Percentiles rank a stretch among this genome's conserved stretches.
These are phyloP conservation scores for Uropsilus gracilis DNA, from an alignment of 2,113 vertebrate species.

Conservation along the genomic window DNA sequence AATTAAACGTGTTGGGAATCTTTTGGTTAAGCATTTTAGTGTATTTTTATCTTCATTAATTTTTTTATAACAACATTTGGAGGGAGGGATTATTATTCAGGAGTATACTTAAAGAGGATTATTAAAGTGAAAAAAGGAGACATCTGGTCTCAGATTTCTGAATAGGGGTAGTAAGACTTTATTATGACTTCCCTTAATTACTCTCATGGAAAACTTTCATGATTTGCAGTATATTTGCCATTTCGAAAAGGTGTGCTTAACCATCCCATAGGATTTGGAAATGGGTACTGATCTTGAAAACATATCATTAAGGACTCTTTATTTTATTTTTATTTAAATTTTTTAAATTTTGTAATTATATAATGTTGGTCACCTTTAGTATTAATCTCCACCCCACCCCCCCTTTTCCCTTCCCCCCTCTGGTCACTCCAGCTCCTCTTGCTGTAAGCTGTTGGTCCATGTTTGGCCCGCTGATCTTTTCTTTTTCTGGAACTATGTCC, in stretches of 20 bases:
- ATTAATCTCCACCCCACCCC: too few species aligned
- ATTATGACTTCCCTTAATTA: constrained; percentile 23
- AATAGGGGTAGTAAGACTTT: background rate
- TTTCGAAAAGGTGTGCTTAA: constrained; percentile 34
- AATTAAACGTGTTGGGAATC: background rate
- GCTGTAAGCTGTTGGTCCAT: too few species aligned
- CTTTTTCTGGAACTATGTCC: too few species aligned
- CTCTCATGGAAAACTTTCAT: background rate
- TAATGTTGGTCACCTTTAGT: too few species aligned
- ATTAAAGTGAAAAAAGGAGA: background rate
- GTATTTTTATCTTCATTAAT: constrained; percentile 27
- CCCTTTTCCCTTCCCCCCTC: too few species aligned
- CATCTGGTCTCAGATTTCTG: background rate
- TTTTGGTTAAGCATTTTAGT: background rate
- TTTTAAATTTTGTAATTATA: too few species aligned
- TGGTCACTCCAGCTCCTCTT: too few species aligned
- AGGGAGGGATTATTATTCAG: constrained; percentile 15
- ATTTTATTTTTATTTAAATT: too few species aligned
- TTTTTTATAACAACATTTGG: constrained; percentile 27
- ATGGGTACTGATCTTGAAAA: constrained; percentile 27
- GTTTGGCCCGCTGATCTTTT: too few species aligned
- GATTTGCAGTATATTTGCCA: background rate
- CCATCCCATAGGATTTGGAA: constrained; percentile 9
- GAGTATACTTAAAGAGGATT: background rate
- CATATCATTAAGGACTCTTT: background rate